Evolutionary conservation across 2,113 vertebrate genomes (phyloP).

Genomic region (Podarcis cretensis): DNA sequence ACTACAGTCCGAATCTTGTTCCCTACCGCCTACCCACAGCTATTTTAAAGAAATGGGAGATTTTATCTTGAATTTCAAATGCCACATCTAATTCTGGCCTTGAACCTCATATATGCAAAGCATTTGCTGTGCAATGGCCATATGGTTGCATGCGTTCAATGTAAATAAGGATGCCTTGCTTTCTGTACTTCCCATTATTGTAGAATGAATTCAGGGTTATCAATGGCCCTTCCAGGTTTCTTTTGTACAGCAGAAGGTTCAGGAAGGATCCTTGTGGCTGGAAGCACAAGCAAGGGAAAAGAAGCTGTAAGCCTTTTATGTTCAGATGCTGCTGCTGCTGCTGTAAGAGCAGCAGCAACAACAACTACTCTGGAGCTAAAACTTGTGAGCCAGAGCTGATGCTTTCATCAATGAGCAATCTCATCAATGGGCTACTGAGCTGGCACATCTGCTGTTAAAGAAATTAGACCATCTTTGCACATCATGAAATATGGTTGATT

Average conservation of each 20-base stretch:
- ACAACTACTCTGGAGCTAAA: neutral
- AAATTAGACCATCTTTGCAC: neutral
- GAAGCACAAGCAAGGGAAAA: neutral
- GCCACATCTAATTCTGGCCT: too few species aligned
- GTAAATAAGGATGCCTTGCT: neutral
- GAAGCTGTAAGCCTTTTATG: neutral
- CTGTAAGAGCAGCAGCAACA: neutral
- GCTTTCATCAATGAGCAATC: neutral
- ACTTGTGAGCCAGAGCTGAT: neutral
- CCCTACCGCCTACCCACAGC: too few species aligned
- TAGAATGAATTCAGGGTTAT: neutral
- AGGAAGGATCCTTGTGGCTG: neutral
- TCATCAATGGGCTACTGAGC: neutral
- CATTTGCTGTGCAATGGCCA: too few species aligned
- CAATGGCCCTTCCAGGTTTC: neutral
- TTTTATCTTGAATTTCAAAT: too few species aligned
- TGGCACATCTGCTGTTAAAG: neutral
- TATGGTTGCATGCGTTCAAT: neutral
- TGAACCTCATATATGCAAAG: too few species aligned
- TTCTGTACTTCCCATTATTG: neutral
- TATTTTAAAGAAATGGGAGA: too few species aligned
- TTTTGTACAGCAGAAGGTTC: neutral
- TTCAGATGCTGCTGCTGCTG: neutral
- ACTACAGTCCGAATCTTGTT: too few species aligned
- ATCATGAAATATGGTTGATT: neutral